Conservation (phyloP, 2,113 vertebrate genomes). For the Malaclemys terrapin region DNA sequence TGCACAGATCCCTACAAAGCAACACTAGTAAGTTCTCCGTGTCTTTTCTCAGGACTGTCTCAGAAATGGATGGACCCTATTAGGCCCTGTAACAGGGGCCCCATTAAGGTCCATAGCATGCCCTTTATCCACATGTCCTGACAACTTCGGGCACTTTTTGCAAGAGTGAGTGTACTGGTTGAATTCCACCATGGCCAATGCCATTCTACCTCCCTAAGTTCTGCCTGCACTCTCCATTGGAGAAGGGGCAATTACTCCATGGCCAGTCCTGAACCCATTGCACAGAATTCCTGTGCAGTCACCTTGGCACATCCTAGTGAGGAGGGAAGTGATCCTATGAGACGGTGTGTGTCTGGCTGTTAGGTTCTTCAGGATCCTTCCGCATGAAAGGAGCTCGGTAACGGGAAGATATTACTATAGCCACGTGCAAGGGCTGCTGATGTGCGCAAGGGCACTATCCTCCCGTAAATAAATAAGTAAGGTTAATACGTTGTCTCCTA, state of each 20-base stretch:
- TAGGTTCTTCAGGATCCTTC: background rate
- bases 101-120: background rate
- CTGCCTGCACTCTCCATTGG: background rate
- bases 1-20: background rate
- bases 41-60: background rate
- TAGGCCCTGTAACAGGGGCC: background rate
- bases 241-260: background rate
- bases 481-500: background rate
- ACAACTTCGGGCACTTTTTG: background rate
- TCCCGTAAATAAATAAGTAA: background rate
- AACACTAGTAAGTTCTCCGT: background rate
- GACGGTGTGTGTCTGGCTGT: background rate
- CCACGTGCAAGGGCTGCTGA: rapidly evolving
- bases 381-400: background rate
- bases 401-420: background rate
- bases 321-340: background rate
- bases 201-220: too few relatives aligned
- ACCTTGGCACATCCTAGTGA: background rate
- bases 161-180: background rate
- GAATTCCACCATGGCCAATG: background rate
- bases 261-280: background rate
- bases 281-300: background rate
- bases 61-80: too few relatives aligned
- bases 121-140: too few relatives aligned
- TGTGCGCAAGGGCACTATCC: rapidly evolving